Evolutionary conservation across 37 sponge, comb jelly and placozoan species (phyloP), one percentile per base, ranked within the genome.

Genomic region (Spongilla lacustris): DNA sequence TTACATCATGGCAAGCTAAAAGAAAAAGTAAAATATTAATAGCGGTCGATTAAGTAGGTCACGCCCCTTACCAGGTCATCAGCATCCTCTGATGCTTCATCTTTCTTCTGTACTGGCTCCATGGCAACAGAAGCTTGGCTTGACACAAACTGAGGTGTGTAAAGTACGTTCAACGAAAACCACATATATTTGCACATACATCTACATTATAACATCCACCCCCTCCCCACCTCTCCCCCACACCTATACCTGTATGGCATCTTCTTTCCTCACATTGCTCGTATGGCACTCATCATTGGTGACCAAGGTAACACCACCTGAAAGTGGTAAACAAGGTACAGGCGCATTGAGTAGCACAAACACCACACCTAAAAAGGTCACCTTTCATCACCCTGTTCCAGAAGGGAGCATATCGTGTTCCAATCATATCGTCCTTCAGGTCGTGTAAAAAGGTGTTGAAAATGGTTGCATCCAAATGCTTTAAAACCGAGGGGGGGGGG

Each of bases 1-100:
- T 84, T 46, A 92, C 93, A 92, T 92, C 93, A 92, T 92, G 13
- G 85, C 93, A 22, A 92, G 89, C 93, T 92, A 77, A 48, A 36
- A 69, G 41, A 8, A 33, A 71, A 33, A 68, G 35, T 27, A 26
- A 28, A 22, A 67, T 22, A 26, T 68, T 67, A 36, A 34, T 22
- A 8, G 30, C 22, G 23, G 25, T 50, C 2, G 5, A 35, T 25
- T 19, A 36, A 8, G 25, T 19, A 36, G 6, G 4, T 6, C 73
- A 82, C 32, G 74, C 46, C 58, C 22, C 88, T 81, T 49, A 94
- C 94, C 89, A 94, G 48, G 37, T 91, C 94, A 70, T 94, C 92
- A 75, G 94, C 91, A 83, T 94, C 94, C 9, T 91, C 92, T 14
- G 38, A 11, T 10, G 58, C 84, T 67, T 76, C 68, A 2, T 49